Conservation (phyloP, 1,140 invertebrate species). For the Aphelinus certus region DNA sequence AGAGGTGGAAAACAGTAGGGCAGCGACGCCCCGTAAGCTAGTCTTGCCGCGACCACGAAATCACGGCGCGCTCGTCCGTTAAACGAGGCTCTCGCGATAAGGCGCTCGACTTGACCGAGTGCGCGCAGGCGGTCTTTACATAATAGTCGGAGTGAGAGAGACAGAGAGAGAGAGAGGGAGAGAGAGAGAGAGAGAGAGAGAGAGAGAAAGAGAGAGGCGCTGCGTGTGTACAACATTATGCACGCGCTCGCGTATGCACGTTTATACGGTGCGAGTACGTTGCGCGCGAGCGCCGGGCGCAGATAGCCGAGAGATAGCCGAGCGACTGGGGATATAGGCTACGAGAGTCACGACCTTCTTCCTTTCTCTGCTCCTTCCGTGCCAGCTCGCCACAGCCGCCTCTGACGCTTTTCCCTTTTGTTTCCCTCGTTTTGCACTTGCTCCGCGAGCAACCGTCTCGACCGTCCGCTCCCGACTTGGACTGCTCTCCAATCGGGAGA, state of each 20-base stretch:
- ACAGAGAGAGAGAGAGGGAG: too few relatives aligned
- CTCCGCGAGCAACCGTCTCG: neutral
- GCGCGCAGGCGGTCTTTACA: neutral
- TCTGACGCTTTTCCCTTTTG: constrained; percentile 29
- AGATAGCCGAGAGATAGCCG: constrained; percentile 15
- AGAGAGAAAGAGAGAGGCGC: too few relatives aligned
- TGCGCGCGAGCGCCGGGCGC: neutral
- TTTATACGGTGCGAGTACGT: neutral
- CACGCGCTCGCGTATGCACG: neutral
- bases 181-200: too few relatives aligned
- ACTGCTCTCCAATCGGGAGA: too few relatives aligned
- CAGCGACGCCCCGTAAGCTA: too few relatives aligned
- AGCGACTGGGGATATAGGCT: constrained; percentile 60
- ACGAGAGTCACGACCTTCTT: constrained; percentile 64
- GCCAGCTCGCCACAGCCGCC: constrained; percentile 24
- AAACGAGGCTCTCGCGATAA: neutral
- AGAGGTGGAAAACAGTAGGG: too few relatives aligned
- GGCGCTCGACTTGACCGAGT: too few relatives aligned
- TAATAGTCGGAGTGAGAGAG: constrained; percentile 1
- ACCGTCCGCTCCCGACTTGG: too few relatives aligned
- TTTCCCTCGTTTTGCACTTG: constrained; percentile 15
- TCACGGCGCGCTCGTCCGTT: too few relatives aligned
- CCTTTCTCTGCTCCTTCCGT: constrained; percentile 46
- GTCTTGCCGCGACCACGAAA: neutral
- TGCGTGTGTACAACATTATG: constrained; percentile 12